A percentile compares a stretch with the other conserved stretches of the same genome.
Evolutionary conservation across 2,113 vertebrate genomes (phyloP).

Genomic region (Cyanocitta stelleri): DNA sequence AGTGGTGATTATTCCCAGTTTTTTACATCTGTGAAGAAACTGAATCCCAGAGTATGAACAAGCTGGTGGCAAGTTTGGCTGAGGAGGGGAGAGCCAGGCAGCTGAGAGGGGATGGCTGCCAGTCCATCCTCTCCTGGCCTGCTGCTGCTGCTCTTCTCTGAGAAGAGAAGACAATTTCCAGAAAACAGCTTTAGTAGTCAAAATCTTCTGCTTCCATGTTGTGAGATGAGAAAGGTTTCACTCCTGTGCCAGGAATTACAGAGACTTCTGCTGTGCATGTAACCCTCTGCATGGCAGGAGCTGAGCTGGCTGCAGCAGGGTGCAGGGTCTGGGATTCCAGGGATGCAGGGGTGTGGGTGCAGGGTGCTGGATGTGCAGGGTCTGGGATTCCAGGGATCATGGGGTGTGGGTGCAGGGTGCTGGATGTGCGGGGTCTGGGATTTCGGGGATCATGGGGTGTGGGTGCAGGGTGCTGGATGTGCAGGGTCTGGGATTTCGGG

Average conservation of each 20-base stretch:
- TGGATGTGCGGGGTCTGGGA: neutral
- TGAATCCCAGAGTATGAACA: neutral
- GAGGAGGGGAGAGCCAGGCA: neutral
- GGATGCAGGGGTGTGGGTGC: neutral
- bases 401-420: neutral
- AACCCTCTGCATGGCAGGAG: neutral
- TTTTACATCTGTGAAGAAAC: neutral
- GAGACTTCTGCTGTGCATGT: neutral
- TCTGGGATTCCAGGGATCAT: too few species aligned
- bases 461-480: neutral
- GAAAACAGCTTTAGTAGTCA: neutral
- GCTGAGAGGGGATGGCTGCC: neutral
- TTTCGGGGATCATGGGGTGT: neutral
- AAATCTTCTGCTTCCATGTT: neutral
- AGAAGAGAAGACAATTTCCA: neutral
- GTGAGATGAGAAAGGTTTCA: neutral
- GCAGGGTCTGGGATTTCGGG: too few species aligned
- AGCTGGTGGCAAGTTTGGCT: neutral
- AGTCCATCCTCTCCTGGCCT: rapidly evolving
- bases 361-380: neutral
- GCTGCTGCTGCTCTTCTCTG: neutral
- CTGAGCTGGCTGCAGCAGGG: neutral
- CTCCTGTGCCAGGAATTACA: neutral
- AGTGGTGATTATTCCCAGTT: neutral
- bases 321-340: too few species aligned